Conservation (phyloP, 1,140 invertebrate genomes). For the Euwallacea similis region DNA sequence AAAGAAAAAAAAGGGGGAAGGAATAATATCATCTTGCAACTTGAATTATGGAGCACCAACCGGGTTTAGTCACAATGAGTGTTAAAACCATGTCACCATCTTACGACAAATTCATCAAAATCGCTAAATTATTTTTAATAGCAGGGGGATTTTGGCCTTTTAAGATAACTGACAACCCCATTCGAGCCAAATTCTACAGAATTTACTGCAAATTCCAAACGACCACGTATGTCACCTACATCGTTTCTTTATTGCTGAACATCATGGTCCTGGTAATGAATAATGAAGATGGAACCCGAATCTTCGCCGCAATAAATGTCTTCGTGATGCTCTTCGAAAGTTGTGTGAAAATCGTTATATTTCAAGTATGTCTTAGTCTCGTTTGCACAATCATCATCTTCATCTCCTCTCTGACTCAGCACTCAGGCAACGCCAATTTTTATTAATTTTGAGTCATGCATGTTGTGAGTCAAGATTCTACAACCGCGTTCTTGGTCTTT, state of each 20-base stretch:
- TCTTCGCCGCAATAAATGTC: conserved; percentile 14
- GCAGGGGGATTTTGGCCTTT: conserved; percentile 16
- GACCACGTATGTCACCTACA: conserved; percentile 8
- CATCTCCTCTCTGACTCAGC: too few species aligned
- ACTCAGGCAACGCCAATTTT: too few species aligned
- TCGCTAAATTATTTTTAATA: conserved; percentile 8
- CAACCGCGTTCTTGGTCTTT: too few species aligned
- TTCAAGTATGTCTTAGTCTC: background rate
- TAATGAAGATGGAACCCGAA: conserved; percentile 1
- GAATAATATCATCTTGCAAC: too few species aligned
- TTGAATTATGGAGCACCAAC: too few species aligned
- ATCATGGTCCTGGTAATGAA: conserved; percentile 1
- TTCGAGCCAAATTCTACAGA: background rate
- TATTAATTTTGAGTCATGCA: too few species aligned
- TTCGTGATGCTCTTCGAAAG: conserved; percentile 4
- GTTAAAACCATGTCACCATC: too few species aligned
- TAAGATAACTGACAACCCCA: conserved; percentile 3
- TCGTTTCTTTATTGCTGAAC: background rate
- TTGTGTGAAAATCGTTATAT: conserved; percentile 7
- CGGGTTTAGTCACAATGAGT: too few species aligned
- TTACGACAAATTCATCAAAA: conserved; percentile 15
- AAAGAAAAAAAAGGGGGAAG: too few species aligned
- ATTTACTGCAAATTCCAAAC: conserved; percentile 9
- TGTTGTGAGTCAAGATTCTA: too few species aligned
- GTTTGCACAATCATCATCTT: too few species aligned